Evolutionary conservation across 2,797 vertebrate genomes (phyloP).

Genomic region (Oophaga sylvatica): DNA sequence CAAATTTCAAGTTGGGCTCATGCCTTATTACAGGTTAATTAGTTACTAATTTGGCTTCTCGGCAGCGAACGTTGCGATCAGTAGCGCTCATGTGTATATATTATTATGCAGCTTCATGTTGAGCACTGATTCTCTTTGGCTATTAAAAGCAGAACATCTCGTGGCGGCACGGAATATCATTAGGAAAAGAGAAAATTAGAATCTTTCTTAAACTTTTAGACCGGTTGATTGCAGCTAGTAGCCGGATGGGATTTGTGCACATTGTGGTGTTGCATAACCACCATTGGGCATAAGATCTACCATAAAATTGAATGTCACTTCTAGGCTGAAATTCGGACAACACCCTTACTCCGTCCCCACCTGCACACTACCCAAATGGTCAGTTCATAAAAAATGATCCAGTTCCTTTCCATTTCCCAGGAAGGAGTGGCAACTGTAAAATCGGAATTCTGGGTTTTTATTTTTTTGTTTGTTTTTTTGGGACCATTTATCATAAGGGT

Average conservation of each 20-base stretch:
- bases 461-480: too few species aligned
- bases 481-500: too few species aligned
- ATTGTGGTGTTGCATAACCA: neutral
- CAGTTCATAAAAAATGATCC: too few species aligned
- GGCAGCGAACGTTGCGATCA: neutral
- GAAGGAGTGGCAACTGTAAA: too few species aligned
- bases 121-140: neutral
- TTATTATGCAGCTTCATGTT: conserved; percentile 1
- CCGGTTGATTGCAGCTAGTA: neutral
- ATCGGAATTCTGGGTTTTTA: too few species aligned
- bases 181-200: neutral
- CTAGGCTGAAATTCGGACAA: too few species aligned
- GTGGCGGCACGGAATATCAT: neutral
- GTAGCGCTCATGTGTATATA: neutral
- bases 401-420: too few species aligned
- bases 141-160: neutral
- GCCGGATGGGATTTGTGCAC: neutral
- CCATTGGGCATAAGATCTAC: too few species aligned
- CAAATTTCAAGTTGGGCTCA: conserved; percentile 41
- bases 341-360: too few species aligned
- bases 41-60: conserved; percentile 41
- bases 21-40: conserved; percentile 56
- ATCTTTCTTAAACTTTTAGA: neutral
- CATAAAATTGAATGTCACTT: too few species aligned
- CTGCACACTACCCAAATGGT: too few species aligned